Base-by-base conservation (phyloP, 2,113 vertebrate genomes). In the Myotis brandtii region DNA sequence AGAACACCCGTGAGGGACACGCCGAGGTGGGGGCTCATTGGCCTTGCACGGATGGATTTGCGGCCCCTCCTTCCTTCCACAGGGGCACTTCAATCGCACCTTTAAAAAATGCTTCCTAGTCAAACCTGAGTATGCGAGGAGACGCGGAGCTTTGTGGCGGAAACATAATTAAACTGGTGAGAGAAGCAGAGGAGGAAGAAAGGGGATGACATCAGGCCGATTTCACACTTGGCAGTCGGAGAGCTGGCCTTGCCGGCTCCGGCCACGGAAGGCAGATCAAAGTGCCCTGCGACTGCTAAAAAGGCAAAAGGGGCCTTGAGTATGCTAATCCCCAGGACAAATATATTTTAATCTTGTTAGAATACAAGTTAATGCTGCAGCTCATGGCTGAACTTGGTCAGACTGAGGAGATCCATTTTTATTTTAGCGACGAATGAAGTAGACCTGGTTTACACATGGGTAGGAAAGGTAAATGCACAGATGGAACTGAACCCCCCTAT, bases 261-360 rank as follows among this genome's bases (percentile, higher is more conserved):
- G 98, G 98, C 99, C 99, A 99, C 98, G 99, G 99, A 99, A 99
- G 98, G 98, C 99, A 99, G 99, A 99, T 99, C 99, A 99, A 99
- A 99, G 99, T 98, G 98, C 98, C 98, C 98, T 98, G 99, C 99
- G 98, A 98, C 98, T 97, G 98, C 99, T 99, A 98, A 99, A 99
- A 99, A 99, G 99, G 99, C 98, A 99, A 99, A 99, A 98, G 99
- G 98, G 98, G 99, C 99, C 99, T 99, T 99, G 99, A 99, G 99
- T 99, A 99, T 99, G 99, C 99, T 99, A 99, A 99, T 99, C 99
- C 99, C 99, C 99, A 99, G 99, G 99, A 99, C 99, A 99, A 99
- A 99, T 99, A 99, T 99, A 99, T 99, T 99, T 99, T 99, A 99
- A 99, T 99, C 99, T 99, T 99, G 99, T 99, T 99, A 99, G 99